Conservation (phyloP, 2,113 vertebrate species). For the Pygoscelis adeliae region DNA sequence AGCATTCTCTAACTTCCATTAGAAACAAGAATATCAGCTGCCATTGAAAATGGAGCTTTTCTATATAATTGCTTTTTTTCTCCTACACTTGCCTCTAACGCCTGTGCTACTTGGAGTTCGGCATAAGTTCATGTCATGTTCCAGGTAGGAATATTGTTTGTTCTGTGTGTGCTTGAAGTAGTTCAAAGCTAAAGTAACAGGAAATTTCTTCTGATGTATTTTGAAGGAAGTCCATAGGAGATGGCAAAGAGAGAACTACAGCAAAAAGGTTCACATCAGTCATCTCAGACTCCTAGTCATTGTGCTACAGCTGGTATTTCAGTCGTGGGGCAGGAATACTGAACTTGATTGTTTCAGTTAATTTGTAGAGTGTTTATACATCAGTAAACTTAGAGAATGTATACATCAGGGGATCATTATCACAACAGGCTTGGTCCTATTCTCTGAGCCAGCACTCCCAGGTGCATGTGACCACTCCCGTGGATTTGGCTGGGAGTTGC, state of each 20-base stretch:
- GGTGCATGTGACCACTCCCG: background rate
- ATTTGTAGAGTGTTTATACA: background rate
- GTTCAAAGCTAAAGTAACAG: background rate
- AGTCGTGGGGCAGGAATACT: background rate
- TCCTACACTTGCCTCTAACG: background rate
- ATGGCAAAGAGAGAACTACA: background rate
- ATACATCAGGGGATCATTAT: background rate
- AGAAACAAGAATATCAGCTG: background rate
- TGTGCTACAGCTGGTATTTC: background rate
- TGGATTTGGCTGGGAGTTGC: background rate
- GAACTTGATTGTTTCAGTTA: background rate
- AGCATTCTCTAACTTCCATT: background rate
- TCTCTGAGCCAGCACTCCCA: background rate
- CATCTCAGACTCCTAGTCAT: background rate
- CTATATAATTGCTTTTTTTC: background rate
- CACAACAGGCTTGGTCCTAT: background rate
- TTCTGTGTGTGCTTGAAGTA: background rate
- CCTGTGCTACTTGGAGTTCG: background rate
- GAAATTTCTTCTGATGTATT: background rate
- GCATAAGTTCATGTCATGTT: background rate
- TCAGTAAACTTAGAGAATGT: background rate
- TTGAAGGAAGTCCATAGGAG: background rate
- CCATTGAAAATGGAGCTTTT: background rate
- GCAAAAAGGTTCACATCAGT: background rate
- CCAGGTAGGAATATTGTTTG: background rate